A percentile compares a stretch with the other conserved stretches of the same genome.
phyloP scores from a whole-genome alignment of 1,140 invertebrate genomes.

The Drosophila cardini region DNA sequence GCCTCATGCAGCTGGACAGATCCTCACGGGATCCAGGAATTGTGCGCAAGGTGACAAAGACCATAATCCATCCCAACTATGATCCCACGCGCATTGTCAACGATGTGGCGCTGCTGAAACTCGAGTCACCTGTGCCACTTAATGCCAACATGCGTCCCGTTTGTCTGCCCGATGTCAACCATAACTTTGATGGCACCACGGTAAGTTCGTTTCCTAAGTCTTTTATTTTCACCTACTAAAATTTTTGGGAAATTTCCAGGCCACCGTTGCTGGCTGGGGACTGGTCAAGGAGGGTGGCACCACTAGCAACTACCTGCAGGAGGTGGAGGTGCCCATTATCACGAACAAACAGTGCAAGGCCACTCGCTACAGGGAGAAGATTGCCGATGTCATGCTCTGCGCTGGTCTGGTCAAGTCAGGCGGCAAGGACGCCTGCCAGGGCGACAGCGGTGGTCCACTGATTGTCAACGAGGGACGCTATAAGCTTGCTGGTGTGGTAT shows the following conservation, averaged over 20 bases:
- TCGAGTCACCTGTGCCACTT: conserved; percentile 88
- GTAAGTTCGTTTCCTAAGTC: conserved; percentile 45
- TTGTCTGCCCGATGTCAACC: conserved; percentile 88
- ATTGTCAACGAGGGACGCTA: conserved; percentile 76
- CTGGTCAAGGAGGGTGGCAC: conserved; percentile 93
- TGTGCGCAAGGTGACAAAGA: conserved; percentile 68
- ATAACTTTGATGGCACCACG: conserved; percentile 77
- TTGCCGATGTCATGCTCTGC: conserved; percentile 95
- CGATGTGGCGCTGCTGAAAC: conserved; percentile 89
- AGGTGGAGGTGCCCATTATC: conserved; percentile 94
- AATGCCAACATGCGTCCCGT: conserved; percentile 94
- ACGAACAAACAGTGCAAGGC: conserved; percentile 93
- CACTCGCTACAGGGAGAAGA: conserved; percentile 94
- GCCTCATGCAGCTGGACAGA: conserved; percentile 90
- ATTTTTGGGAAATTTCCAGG: conserved; percentile 77
- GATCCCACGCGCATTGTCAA: conserved; percentile 87
- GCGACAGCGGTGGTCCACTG: conserved; percentile 77
- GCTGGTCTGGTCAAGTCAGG: conserved; percentile 94
- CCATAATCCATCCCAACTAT: conserved; percentile 71
- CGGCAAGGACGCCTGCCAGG: conserved; percentile 96
- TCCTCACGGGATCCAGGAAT: conserved; percentile 85
- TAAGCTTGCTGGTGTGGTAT: conserved; percentile 88
- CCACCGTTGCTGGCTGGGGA: conserved; percentile 96
- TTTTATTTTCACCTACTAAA: neutral
- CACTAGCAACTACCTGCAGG: conserved; percentile 92